Conservation (phyloP, 2,888 invertebrate genomes). For the Drosophila koepferae region DNA sequence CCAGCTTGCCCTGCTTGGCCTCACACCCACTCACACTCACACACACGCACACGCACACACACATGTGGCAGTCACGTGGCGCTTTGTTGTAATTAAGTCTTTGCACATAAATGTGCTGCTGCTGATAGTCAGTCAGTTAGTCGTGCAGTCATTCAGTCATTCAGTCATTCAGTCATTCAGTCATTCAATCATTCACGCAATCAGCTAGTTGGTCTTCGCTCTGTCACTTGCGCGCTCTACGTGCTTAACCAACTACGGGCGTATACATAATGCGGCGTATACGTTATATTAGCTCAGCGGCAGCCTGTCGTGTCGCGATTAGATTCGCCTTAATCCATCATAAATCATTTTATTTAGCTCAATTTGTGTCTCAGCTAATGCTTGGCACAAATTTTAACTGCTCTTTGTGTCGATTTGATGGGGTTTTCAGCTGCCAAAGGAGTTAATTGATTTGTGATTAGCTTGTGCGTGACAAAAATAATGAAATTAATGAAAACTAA, state of each 20-base stretch:
- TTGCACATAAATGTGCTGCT: slow-evolving; percentile 60
- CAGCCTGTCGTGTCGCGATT: slow-evolving; percentile 6
- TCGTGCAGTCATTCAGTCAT: slow-evolving; percentile 6
- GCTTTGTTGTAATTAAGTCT: slow-evolving; percentile 74
- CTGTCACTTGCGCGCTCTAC: slow-evolving; percentile 30
- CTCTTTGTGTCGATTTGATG: not conserved
- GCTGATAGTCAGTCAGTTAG: slow-evolving; percentile 13
- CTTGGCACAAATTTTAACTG: not conserved
- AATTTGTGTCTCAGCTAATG: not conserved
- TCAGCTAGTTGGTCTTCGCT: slow-evolving; percentile 11
- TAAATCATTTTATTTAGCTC: slow-evolving; percentile 16
- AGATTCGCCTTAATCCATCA: slow-evolving; percentile 10
- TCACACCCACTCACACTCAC: slow-evolving; percentile 22
- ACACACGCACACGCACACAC: slow-evolving; percentile 50
- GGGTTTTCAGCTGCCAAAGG: not conserved
- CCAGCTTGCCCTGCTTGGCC: slow-evolving; percentile 12
- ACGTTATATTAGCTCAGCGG: slow-evolving; percentile 32
- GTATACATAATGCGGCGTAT: slow-evolving; percentile 52
- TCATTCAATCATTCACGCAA: slow-evolving; percentile 18
- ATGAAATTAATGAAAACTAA: not conserved
- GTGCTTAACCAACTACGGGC: slow-evolving; percentile 52
- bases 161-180: slow-evolving; percentile 18
- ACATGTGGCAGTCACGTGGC: slow-evolving; percentile 66
- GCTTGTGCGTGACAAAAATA: not conserved
- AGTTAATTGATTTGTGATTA: not conserved